Evolutionary conservation across 2,888 invertebrate genomes (phyloP), one percentile per base, ranked within the genome.

Genomic region (Crioceris asparagi): DNA sequence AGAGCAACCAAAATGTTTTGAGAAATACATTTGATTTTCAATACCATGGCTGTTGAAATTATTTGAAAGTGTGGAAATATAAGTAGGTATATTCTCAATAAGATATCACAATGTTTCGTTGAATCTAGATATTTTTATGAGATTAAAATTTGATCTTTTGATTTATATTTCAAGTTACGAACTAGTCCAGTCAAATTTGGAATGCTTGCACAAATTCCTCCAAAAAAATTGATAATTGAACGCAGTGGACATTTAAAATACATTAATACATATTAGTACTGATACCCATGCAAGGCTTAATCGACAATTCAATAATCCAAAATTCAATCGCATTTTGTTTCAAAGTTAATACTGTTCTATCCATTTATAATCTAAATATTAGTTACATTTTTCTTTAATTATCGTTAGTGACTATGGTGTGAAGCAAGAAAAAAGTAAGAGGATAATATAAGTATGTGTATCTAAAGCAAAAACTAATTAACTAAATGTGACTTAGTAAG

Each of bases 351-450:
- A 46, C 43, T 46, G 45, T 35, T 41, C 41, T 46, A 46, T 42
- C 37, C 31, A 34, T 42, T 39, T 40, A 40, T 41, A 39, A 38
- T 36, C 39, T 44, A 44, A 39, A n/a, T 39, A 41, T 36, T 38
- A 39, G 37, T 45, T 40, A 43, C 36, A 40, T 36, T 37, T 40
- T 38, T 41, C 32, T 15, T 27, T 27, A 14, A 26, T 42, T 32
- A 27, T 27, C 34, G 29, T 39, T 36, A 38, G 32, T 41, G 32
- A 43, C 23, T 44, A 43, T 40, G 39, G 41, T 45, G 39, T 49
- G 41, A 46, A 48, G 44, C 41, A 46, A 49, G 40, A 38, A 49
- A 53, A 51, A 46, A 43, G 38, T 32, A 32, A n/a, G n/a, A n/a
- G n/a, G n/a, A n/a, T n/a, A n/a, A n/a, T n/a, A n/a, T n/a, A n/a